phyloP scores from a whole-genome alignment of 2,888 invertebrate genomes.

The Mayetiola destructor region DNA sequence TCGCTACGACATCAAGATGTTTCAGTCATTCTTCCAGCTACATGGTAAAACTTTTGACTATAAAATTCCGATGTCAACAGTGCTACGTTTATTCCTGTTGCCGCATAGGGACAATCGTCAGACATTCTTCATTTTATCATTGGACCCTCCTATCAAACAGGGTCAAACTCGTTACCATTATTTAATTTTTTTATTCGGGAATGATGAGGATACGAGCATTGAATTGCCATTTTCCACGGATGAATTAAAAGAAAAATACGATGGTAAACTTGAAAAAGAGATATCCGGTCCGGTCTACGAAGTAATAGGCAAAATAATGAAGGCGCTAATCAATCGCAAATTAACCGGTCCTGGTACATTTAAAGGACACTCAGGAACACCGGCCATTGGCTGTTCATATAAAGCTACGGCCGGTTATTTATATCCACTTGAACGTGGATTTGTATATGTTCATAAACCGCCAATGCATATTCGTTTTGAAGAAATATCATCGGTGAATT shows the following conservation, averaged over 20 bases:
- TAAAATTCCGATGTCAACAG: constrained; percentile 96
- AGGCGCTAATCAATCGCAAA: constrained; percentile 83
- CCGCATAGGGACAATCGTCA: constrained; percentile 97
- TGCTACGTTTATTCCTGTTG: constrained; percentile 80
- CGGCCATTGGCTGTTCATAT: constrained; percentile 89
- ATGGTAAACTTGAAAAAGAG: constrained; percentile 79
- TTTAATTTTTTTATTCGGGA: constrained; percentile 82
- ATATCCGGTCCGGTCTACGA: constrained; percentile 88
- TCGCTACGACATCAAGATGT: constrained; percentile 87
- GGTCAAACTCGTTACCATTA: constrained; percentile 98
- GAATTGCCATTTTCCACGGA: constrained; percentile 85
- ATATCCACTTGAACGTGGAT: constrained; percentile 94
- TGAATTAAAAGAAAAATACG: constrained; percentile 85
- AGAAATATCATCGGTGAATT: constrained; percentile 87
- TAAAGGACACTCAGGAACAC: constrained; percentile 72
- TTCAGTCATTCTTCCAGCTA: constrained; percentile 76
- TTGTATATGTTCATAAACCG: constrained; percentile 97
- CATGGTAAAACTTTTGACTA: constrained; percentile 99
- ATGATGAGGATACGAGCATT: constrained; percentile 84
- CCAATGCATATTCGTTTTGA: constrained; percentile 96
- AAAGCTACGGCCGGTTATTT: constrained; percentile 94
- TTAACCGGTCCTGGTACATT: constrained; percentile 86
- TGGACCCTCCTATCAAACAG: constrained; percentile 98
- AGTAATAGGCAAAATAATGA: constrained; percentile 92
- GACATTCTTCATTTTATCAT: constrained; percentile 93